Evolutionary conservation across 1,140 invertebrate genomes (phyloP).

Genomic region (Sycobia sp.): DNA sequence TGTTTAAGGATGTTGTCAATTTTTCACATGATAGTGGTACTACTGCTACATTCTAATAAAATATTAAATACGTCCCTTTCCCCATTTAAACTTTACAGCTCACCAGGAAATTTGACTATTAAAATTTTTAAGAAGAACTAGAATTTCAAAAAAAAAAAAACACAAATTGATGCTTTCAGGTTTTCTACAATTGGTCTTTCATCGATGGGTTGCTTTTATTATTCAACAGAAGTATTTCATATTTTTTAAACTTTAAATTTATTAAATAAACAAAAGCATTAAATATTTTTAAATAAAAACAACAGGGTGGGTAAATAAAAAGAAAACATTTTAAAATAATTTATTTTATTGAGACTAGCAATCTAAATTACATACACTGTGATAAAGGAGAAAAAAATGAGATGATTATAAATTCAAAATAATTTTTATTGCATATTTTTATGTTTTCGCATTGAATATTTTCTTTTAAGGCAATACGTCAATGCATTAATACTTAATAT

Average conservation of each 20-base stretch:
- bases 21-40: too few species aligned
- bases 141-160: constrained; percentile 10
- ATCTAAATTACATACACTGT: not conserved
- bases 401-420: constrained; percentile 8
- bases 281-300: not conserved
- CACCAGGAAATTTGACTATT: constrained; percentile 6
- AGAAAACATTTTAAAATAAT: constrained; percentile 5
- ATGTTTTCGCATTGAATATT: not conserved
- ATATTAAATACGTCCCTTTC: constrained; percentile 7
- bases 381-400: constrained; percentile 6
- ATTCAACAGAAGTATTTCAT: not conserved
- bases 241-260: not conserved
- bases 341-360: too few species aligned
- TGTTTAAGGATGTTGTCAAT: too few species aligned
- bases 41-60: too few species aligned
- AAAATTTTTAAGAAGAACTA: not conserved
- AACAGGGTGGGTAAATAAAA: not conserved
- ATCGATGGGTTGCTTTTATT: constrained; percentile 24
- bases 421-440: not conserved
- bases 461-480: not conserved
- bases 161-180: constrained; percentile 33
- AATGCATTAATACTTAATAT: not conserved
- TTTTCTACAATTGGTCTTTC: constrained; percentile 21
- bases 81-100: constrained; percentile 10
- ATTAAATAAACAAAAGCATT: not conserved